Evolutionary conservation across 1,140 invertebrate genomes (phyloP), one percentile per base, ranked within the genome.

Genomic region (Euschistus heros): DNA sequence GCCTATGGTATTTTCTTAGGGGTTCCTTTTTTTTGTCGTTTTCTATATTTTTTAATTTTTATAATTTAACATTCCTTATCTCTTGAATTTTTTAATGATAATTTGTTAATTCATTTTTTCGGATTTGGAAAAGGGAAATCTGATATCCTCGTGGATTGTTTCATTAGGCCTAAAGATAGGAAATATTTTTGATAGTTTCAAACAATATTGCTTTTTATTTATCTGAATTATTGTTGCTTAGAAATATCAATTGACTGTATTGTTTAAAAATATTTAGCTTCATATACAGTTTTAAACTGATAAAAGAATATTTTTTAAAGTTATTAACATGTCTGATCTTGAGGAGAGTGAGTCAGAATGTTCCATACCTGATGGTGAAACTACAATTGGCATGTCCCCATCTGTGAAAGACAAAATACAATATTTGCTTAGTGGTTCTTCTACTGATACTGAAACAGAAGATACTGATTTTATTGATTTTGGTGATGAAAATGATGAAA

Each of bases 131-230:
- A 24, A n/a, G 14, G 33, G 42, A 62, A 62, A 37, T 46, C 4
- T 24, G 42, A 62, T 42, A 62, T 18, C 60, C 60, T 62, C 60
- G 60, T 42, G 42, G 30, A 14, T 30, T 14, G 2, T 62, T 62
- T 42, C n/a, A 37, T 30, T 57, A 22, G 54, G 20, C 54, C 54
- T 26, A 57, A 57, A 57, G 54, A 57, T 57, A 18, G 54, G 15
- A 27, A 26, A 57, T 22, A 57, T 37, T 37, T 37, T 37, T 10
- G 33, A 37, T 37, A 37, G 6, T 37, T 37, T 13, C 33, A 10
- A 37, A 37, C 33, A 37, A 37, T 13, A 13, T 37, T 10, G 5
- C 10, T 37, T 37, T 37, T 37, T 37, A 6, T 54, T 54, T 26
- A 54, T 37, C 33, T 37, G 33, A 37, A 37, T 6, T 37, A 37